Evolutionary conservation across 37 sponge, comb jelly and placozoan genomes (phyloP), one percentile per base, ranked within the genome.

Genomic region (Mnemiopsis leidyi): DNA sequence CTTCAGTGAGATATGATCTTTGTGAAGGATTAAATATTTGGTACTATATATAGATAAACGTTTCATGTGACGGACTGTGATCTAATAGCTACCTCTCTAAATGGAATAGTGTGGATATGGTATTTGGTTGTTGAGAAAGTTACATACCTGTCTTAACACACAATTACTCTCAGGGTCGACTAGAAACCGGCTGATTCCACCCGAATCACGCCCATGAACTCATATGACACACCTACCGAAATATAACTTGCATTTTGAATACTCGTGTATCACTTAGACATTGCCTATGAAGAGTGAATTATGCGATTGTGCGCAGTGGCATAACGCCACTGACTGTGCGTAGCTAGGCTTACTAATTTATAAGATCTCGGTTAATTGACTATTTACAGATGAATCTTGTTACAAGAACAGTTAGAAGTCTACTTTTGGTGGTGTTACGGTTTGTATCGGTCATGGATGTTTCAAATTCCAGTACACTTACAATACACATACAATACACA

Each of bases 231-330:
- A 48, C 61, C 61, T 48, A n/a, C 61, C 13, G 5, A 75, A 93
- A 93, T 77, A 0, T 38, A 68, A 83, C 73, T 40, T 31, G 93
- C 61, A 48, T 18, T 48, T 48, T n/a, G n/a, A n/a, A n/a, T n/a
- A n/a, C 61, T 18, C 13, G 13, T 48, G 9, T 48, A 13, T 48
- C 61, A 5, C 13, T 48, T 5, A 48, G 13, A 48, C 61, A 48
- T 48, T 48, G 61, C 61, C 32, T 23, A 68, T n/a, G 23, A 23
- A 68, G 69, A 68, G 23, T n/a, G 23, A n/a, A n/a, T n/a, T n/a
- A n/a, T n/a, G n/a, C n/a, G n/a, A n/a, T n/a, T n/a, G n/a, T n/a
- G n/a, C n/a, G n/a, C n/a, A n/a, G n/a, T n/a, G n/a, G n/a, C n/a
- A n/a, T n/a, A n/a, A n/a, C n/a, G n/a, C 23, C 23, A 68, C 23